A percentile compares a stretch with the other conserved stretches of the same genome.
Evolutionary conservation across 2,797 vertebrate species (phyloP).

Genomic region (Cyprinodon diabolis): DNA sequence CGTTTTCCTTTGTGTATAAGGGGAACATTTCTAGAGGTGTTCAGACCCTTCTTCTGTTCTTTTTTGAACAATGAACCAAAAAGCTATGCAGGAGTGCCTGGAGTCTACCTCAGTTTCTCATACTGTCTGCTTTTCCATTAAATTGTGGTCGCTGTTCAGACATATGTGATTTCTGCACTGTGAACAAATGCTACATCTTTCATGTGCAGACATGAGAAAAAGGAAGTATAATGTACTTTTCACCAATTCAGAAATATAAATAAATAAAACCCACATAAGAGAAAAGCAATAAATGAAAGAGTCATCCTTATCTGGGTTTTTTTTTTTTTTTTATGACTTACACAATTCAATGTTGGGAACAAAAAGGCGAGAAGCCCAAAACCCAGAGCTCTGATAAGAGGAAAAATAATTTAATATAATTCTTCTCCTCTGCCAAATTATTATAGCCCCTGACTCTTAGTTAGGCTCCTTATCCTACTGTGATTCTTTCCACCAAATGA

Average conservation of each 20-base stretch:
- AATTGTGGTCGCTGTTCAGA: slow-evolving; percentile 9
- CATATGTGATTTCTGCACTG: not conserved
- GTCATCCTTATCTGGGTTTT: not conserved
- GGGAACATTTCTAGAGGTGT: slow-evolving; percentile 27
- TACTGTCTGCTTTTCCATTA: slow-evolving; percentile 16
- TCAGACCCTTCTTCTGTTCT: slow-evolving; percentile 20
- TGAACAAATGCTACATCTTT: slow-evolving; percentile 20
- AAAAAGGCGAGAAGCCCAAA: not conserved
- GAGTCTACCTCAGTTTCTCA: slow-evolving; percentile 14
- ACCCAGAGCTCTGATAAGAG: slow-evolving; percentile 29
- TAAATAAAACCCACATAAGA: not conserved
- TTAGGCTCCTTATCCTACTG: slow-evolving; percentile 16
- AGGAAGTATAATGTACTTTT: not conserved
- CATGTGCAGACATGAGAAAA: not conserved
- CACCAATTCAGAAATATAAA: not conserved
- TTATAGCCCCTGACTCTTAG: not conserved
- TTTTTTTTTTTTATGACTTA: not conserved
- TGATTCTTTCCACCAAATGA: slow-evolving; percentile 66
- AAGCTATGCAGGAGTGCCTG: slow-evolving; percentile 1
- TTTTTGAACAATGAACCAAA: slow-evolving; percentile 19
- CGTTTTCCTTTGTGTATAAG: slow-evolving; percentile 6
- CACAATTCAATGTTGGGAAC: slow-evolving; percentile 2
- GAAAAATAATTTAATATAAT: slow-evolving; percentile 29
- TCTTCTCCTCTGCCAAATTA: slow-evolving; percentile 10
- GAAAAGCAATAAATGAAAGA: slow-evolving; percentile 8